Evolutionary conservation across 2,888 invertebrate genomes (phyloP).

Genomic region (Rhaphigaster nebulosa): DNA sequence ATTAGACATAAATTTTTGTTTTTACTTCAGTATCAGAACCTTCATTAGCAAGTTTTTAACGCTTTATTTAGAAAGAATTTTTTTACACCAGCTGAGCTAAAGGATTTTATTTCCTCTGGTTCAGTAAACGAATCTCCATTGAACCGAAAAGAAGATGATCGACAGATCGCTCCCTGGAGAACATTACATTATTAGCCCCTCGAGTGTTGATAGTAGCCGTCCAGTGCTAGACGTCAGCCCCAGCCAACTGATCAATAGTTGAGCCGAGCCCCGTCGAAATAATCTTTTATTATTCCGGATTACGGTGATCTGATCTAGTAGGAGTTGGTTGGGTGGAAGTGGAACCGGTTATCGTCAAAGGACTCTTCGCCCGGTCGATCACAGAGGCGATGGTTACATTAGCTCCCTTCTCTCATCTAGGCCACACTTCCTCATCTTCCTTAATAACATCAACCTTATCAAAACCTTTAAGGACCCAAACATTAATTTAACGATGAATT

Average conservation of each 20-base stretch:
- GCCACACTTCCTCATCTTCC: background rate
- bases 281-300: background rate
- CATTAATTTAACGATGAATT: background rate
- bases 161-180: background rate
- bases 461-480: background rate
- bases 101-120: too few relatives aligned
- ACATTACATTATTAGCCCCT: background rate
- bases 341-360: background rate
- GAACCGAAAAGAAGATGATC: background rate
- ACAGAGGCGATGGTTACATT: background rate
- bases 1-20: too few relatives aligned
- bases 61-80: background rate
- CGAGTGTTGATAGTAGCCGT: background rate
- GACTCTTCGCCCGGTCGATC: background rate
- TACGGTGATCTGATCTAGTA: background rate
- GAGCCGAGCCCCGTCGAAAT: background rate
- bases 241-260: background rate
- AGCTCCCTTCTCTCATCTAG: background rate
- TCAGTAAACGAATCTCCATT: too few relatives aligned
- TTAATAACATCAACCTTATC: conserved; percentile 11
- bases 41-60: too few relatives aligned
- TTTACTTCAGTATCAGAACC: too few relatives aligned
- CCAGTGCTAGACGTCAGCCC: too few relatives aligned
- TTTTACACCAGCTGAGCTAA: too few relatives aligned
- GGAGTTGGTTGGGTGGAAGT: background rate